A percentile compares a stretch with the other conserved stretches of the same genome.
Evolutionary conservation across 1,140 invertebrate genomes (phyloP).

Genomic region (Drosophila murphyi): DNA sequence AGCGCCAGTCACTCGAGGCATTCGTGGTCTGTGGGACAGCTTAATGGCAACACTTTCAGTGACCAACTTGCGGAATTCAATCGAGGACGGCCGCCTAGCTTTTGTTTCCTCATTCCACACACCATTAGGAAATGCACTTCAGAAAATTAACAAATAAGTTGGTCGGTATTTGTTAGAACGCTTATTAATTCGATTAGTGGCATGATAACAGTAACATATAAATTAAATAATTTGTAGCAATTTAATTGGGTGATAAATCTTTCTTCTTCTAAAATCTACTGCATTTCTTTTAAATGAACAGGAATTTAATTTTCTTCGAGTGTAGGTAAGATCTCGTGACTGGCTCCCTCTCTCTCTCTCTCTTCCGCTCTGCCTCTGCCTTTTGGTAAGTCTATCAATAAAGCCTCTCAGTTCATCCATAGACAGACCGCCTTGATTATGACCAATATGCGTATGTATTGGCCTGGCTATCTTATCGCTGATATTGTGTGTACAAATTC

Average conservation of each 20-base stretch:
- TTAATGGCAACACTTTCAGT: not conserved
- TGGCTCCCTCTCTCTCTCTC: slow-evolving; percentile 5
- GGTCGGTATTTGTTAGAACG: no score
- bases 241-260: no score
- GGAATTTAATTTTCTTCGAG: not conserved
- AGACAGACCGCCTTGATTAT: not conserved
- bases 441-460: slow-evolving; percentile 7
- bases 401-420: slow-evolving; percentile 2
- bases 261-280: not conserved
- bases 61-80: not conserved
- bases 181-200: no score
- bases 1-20: not conserved
- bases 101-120: not conserved
- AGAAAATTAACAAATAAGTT: no score
- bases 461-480: slow-evolving; percentile 62
- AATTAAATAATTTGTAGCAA: no score
- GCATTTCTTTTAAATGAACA: no score
- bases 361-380: not conserved
- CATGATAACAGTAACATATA: no score
- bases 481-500: slow-evolving; percentile 64
- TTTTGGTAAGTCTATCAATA: not conserved
- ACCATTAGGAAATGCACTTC: not conserved
- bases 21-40: no score
- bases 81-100: not conserved
- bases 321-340: slow-evolving; percentile 4